Evolutionary conservation across 2,888 invertebrate genomes (phyloP).

Genomic region (Melikaiella ostensackeni): DNA sequence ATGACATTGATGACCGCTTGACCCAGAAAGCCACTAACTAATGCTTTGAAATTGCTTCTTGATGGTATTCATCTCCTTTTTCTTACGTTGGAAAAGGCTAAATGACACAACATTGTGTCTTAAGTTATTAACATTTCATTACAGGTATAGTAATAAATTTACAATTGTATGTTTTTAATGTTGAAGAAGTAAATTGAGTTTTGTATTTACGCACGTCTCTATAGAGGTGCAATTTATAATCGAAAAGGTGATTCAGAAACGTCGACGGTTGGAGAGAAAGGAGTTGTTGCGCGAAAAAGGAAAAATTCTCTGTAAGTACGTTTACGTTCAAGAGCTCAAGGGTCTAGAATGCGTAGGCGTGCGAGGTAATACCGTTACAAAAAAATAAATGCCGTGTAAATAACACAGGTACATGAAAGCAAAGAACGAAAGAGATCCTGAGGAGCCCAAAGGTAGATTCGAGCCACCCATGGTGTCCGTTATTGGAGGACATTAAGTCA

Average conservation of each 20-base stretch:
- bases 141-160: not conserved
- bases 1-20: not conserved
- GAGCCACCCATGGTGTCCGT: slow-evolving; percentile 75
- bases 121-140: not conserved
- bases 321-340: slow-evolving; percentile 18
- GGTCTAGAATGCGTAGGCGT: slow-evolving; percentile 36
- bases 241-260: slow-evolving; percentile 9
- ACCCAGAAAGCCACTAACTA: slow-evolving; percentile 2
- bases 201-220: not conserved
- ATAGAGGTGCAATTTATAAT: not conserved
- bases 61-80: not conserved
- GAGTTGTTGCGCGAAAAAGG: not conserved
- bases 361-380: slow-evolving; percentile 45
- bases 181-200: not conserved
- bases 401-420: slow-evolving; percentile 48
- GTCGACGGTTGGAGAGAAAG: slow-evolving; percentile 17
- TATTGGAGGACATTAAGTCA: slow-evolving; percentile 76
- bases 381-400: slow-evolving; percentile 49
- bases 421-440: slow-evolving; percentile 56
- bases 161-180: not conserved
- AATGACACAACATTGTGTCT: not conserved
- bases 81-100: not conserved
- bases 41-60: not conserved
- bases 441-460: slow-evolving; percentile 63
- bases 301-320: not conserved